phyloP scores from a whole-genome alignment of 2,888 invertebrate species.

The Vandiemenella viatica region DNA sequence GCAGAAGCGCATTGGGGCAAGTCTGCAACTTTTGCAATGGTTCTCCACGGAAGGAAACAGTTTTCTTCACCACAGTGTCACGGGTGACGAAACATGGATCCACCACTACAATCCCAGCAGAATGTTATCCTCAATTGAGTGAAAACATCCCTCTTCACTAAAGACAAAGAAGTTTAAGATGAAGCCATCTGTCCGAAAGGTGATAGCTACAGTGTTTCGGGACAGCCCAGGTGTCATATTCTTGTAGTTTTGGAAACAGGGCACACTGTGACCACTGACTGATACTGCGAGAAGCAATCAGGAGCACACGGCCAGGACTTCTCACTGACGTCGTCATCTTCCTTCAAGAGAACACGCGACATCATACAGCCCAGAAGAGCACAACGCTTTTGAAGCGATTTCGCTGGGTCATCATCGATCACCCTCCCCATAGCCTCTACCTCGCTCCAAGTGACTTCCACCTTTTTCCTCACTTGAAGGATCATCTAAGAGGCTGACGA shows the following conservation, averaged over 20 bases:
- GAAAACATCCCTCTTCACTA: not conserved
- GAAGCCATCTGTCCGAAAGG: not conserved
- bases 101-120: not conserved
- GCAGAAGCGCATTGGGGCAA: not conserved
- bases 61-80: not conserved
- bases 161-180: not conserved
- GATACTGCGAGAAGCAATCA: not conserved
- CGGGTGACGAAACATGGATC: not conserved
- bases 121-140: not conserved
- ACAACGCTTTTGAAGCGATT: not conserved
- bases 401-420: not conserved
- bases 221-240: not conserved
- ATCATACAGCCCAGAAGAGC: not conserved
- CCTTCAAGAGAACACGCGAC: not conserved
- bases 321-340: not conserved
- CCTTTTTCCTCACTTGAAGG: too few species aligned
- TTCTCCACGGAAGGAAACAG: not conserved
- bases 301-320: not conserved
- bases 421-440: not conserved
- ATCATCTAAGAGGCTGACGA: too few species aligned
- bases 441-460: not conserved
- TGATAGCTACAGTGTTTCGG: not conserved
- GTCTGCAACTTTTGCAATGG: not conserved
- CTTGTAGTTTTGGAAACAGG: not conserved
- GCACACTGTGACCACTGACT: not conserved